A percentile compares a stretch with the other conserved stretches of the same genome.
phyloP scores from a whole-genome alignment of 2,888 invertebrate genomes.

The Hypercompe scribonia region DNA sequence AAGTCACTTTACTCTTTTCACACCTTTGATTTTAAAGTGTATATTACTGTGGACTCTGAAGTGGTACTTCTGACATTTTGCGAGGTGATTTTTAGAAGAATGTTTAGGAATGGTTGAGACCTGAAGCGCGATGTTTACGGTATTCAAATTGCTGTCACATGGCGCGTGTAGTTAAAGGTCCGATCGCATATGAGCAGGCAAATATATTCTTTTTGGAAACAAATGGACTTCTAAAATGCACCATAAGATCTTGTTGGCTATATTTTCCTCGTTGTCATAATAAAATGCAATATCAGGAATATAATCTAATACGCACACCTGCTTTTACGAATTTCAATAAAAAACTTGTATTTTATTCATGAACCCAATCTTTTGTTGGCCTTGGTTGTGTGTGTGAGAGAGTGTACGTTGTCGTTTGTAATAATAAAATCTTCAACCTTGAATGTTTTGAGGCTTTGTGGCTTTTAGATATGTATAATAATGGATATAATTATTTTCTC shows the following conservation, averaged over 20 bases:
- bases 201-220: slow-evolving; percentile 21
- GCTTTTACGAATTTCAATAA: slow-evolving; percentile 54
- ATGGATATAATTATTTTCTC: not conserved
- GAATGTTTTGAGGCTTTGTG: not conserved
- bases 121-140: slow-evolving; percentile 77
- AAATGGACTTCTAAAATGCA: slow-evolving; percentile 26
- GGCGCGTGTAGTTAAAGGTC: slow-evolving; percentile 55
- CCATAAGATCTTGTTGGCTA: slow-evolving; percentile 7
- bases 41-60: slow-evolving; percentile 63
- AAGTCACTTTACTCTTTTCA: slow-evolving; percentile 65
- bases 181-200: slow-evolving; percentile 32
- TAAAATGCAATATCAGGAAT: slow-evolving; percentile 11
- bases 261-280: not conserved
- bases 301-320: slow-evolving; percentile 32
- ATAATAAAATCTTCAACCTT: not conserved
- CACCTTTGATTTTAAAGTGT: slow-evolving; percentile 69
- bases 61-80: slow-evolving; percentile 59
- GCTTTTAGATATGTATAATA: not conserved
- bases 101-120: slow-evolving; percentile 75
- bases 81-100: slow-evolving; percentile 59
- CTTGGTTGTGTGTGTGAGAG: slow-evolving; percentile 14
- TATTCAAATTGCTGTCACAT: slow-evolving; percentile 80
- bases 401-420: not conserved
- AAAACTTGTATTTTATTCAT: slow-evolving; percentile 58
- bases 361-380: slow-evolving; percentile 26